Percentiles rank a stretch among this genome's conserved stretches.
Conservation (phyloP, 2,888 invertebrate genomes). For the Melinopterus prodromus region DNA sequence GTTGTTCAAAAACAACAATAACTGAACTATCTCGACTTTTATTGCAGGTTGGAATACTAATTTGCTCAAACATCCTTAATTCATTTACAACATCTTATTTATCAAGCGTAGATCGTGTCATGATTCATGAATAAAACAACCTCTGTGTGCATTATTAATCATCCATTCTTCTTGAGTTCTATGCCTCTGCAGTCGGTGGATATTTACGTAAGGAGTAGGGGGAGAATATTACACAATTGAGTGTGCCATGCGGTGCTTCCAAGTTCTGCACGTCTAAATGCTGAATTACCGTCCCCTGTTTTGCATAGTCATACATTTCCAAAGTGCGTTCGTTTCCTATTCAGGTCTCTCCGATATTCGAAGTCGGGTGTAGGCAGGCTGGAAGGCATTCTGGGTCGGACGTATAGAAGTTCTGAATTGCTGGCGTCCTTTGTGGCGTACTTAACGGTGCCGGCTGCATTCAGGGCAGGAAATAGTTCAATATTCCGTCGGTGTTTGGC, state of each 20-base stretch:
- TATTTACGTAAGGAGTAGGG: neutral
- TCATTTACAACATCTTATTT: neutral
- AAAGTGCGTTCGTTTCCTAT: conserved; percentile 4
- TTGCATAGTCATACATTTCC: neutral
- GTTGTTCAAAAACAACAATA: no score
- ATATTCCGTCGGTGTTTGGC: conserved; percentile 46
- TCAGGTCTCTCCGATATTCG: neutral
- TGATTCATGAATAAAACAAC: neutral
- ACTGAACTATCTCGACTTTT: neutral
- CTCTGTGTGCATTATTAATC: neutral
- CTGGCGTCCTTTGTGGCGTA: conserved; percentile 4
- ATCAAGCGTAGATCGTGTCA: neutral
- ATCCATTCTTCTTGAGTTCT: neutral
- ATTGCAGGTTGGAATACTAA: neutral
- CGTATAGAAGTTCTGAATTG: neutral
- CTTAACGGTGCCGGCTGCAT: conserved; percentile 12
- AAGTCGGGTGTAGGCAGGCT: neutral
- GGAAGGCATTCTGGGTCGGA: neutral
- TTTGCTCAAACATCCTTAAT: neutral
- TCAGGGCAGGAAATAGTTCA: conserved; percentile 45
- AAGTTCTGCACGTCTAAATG: conserved; percentile 4
- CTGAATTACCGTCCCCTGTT: neutral
- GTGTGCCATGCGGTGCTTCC: neutral
- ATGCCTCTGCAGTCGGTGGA: neutral
- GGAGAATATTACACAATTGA: neutral